phyloP scores from a whole-genome alignment of 2,888 invertebrate genomes.

The Andrena bicolor region DNA sequence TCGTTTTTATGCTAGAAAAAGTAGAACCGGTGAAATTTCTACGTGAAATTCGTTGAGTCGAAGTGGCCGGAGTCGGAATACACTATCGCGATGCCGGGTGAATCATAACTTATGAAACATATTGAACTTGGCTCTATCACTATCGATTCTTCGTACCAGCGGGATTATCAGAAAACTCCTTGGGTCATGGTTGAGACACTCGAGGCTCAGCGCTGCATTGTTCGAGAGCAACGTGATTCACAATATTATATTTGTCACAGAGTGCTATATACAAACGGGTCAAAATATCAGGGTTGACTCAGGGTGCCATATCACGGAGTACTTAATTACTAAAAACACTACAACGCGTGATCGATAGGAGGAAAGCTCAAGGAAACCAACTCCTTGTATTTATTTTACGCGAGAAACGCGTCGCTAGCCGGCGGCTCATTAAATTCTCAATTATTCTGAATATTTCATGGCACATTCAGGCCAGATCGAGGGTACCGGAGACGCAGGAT shows the following conservation, averaged over 20 bases:
- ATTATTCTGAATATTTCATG: background rate
- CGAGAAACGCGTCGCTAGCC: background rate
- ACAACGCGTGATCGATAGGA: background rate
- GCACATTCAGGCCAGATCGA: background rate
- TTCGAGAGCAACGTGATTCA: background rate
- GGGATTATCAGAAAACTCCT: background rate
- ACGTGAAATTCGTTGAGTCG: background rate
- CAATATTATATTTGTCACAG: background rate
- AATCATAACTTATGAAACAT: background rate
- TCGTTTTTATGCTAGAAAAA: too few species aligned
- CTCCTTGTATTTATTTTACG: background rate
- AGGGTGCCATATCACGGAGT: background rate
- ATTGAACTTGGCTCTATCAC: background rate
- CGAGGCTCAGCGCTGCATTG: background rate
- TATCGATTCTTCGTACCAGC: background rate
- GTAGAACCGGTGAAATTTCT: too few species aligned
- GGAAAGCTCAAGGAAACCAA: background rate
- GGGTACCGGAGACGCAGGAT: conserved; percentile 15
- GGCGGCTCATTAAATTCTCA: background rate
- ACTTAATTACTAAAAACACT: too few species aligned
- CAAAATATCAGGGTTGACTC: too few species aligned
- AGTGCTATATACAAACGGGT: background rate
- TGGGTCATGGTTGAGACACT: conserved; percentile 17
- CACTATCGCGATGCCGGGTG: too few species aligned
- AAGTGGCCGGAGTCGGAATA: too few species aligned